Conservation (phyloP, 1,140 invertebrate genomes). For the Leguminivora glycinivorella region DNA sequence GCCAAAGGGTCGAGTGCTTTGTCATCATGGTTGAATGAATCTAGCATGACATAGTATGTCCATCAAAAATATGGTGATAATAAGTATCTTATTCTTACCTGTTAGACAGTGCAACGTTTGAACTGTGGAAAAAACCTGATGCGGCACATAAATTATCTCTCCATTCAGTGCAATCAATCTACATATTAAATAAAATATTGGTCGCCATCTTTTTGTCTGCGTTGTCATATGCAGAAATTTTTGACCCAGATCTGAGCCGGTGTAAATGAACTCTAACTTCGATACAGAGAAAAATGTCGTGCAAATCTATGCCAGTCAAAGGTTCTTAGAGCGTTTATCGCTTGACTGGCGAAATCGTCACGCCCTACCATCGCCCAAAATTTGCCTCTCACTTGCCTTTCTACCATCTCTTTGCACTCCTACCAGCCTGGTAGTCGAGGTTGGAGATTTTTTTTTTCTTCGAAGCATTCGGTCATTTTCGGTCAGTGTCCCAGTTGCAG, state of each 20-base stretch:
- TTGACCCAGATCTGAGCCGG: not conserved
- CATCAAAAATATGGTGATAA: too few relatives aligned
- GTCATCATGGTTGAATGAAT: too few relatives aligned
- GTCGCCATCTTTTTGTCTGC: not conserved
- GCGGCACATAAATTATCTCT: too few relatives aligned
- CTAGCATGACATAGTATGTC: too few relatives aligned
- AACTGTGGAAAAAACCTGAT: too few relatives aligned
- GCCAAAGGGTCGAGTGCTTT: too few relatives aligned
- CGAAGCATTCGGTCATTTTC: constrained; percentile 38
- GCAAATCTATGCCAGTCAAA: not conserved
- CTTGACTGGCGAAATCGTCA: constrained; percentile 12
- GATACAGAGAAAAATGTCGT: not conserved
- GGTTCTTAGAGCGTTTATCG: not conserved
- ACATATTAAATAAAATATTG: not conserved
- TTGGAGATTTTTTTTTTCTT: constrained; percentile 49
- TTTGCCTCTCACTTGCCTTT: constrained; percentile 40
- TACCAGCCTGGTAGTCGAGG: constrained; percentile 37
- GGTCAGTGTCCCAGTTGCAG: constrained; percentile 67
- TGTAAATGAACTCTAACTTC: not conserved
- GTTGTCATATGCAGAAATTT: constrained; percentile 6
- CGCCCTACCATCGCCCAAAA: constrained; percentile 11
- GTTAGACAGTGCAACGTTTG: too few relatives aligned
- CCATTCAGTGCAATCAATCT: too few relatives aligned
- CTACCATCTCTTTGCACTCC: constrained; percentile 28
- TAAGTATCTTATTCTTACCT: too few relatives aligned